A percentile compares a stretch with the other conserved stretches of the same genome.
phyloP scores from a whole-genome alignment of 2,888 invertebrate genomes.

The Limnephilus rhombicus region DNA sequence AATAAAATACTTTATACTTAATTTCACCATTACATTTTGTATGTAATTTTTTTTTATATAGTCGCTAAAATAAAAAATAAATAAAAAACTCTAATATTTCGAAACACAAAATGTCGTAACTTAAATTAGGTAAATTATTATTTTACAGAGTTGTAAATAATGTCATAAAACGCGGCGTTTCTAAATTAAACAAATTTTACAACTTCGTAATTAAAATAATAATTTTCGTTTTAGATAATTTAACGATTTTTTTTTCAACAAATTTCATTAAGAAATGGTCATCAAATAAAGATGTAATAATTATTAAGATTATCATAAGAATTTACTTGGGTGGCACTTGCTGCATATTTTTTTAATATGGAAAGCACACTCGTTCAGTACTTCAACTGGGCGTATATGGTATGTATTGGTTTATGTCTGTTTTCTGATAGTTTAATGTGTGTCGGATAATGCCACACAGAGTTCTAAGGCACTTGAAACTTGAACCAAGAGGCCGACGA shows the following conservation, averaged over 20 bases:
- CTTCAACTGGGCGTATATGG: not conserved
- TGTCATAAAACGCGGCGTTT: constrained; percentile 1
- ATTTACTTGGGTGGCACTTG: not conserved
- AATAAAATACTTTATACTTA: no score
- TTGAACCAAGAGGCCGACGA: not conserved
- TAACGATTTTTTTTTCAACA: not conserved
- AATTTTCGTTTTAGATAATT: not conserved
- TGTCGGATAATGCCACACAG: not conserved
- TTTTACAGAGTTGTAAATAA: not conserved
- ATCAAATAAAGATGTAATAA: not conserved
- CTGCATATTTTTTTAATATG: not conserved
- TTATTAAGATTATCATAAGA: not conserved
- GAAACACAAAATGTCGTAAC: not conserved
- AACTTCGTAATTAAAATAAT: not conserved
- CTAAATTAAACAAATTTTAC: not conserved
- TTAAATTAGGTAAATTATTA: not conserved
- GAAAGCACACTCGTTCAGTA: not conserved
- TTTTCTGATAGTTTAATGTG: not conserved
- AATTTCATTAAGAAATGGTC: not conserved
- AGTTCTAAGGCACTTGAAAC: not conserved
- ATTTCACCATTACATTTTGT: no score
- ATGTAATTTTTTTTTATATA: no score
- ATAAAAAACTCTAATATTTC: not conserved
- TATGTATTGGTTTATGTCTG: not conserved
- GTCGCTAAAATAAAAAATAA: no score